phyloP scores from a whole-genome alignment of 2,797 vertebrate genomes.

The Halcyon leucocephala region DNA sequence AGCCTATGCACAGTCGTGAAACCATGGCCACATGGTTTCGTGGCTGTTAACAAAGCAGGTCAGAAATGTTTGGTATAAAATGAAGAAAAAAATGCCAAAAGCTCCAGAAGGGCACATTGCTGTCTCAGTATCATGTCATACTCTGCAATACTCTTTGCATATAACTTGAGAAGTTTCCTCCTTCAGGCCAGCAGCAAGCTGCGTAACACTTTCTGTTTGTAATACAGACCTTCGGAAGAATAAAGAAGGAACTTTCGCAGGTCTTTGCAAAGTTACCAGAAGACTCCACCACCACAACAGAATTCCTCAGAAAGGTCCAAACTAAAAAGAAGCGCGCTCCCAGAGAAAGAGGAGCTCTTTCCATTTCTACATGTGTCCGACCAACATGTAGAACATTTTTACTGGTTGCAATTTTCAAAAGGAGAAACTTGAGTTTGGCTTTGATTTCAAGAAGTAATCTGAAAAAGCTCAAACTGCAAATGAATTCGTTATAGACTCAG shows the following conservation, averaged over 20 bases:
- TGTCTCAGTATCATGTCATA: neutral
- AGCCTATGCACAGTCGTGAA: neutral
- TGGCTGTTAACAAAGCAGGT: neutral
- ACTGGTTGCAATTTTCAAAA: neutral
- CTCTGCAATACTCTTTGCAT: neutral
- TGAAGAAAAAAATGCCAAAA: neutral
- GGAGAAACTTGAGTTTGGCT: neutral
- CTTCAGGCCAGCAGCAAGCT: neutral
- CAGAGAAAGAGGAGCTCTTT: neutral
- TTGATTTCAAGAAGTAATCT: constrained; percentile 9
- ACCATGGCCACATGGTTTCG: neutral
- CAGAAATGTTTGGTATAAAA: neutral
- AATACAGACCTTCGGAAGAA: neutral
- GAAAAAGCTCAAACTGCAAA: constrained; percentile 42
- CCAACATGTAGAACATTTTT: neutral
- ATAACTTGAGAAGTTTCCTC: neutral
- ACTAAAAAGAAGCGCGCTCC: neutral
- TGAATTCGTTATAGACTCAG: constrained; percentile 2
- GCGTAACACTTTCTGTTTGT: neutral
- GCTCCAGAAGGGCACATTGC: neutral
- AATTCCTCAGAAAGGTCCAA: neutral
- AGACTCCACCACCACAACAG: neutral
- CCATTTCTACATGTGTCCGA: neutral
- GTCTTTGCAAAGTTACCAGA: neutral
- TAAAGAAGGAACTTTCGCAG: neutral